Base-by-base conservation (phyloP, 2,888 invertebrate species). In the Argynnis bischoffii region DNA sequence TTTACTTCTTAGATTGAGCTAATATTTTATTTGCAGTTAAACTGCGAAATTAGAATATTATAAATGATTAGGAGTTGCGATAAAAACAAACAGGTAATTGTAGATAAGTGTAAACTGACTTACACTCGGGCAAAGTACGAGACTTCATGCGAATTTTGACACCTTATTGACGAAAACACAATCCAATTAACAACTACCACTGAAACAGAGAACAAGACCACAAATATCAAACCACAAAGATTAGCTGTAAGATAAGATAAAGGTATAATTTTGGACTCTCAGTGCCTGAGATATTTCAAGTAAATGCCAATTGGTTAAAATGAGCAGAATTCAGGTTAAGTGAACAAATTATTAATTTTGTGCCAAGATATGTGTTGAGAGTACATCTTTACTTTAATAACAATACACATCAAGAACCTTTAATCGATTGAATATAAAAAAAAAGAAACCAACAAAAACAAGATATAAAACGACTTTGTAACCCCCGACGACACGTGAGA, bases 101-200 rank as follows among this genome's bases (percentile, higher is more conserved):
- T 41, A 56, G 4, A 8, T n/a, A 60, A 69, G 68, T 72, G 66
- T 70, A 74, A 74, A 69, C 72, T 64, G 57, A 60, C 64, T 31
- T 59, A 48, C 47, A 55, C 68, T 69, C 72, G 66, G 54, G 67
- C 61, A 53, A 69, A 63, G 63, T 65, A 72, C 71, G 70, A 72
- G 73, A 72, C 55, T 31, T 47, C 75, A 75, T 75, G 75, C 75
- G 72, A 74, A 75, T 75, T 75, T 75, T 69, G 72, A 66, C 63
- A 66, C 61, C 72, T 59, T 69, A 67, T 15, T 51, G 16, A 64
- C 55, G 72, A 54, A 63, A 54, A 67, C 64, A 70, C 69, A 70
- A 54, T 64, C 53, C 53, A 56, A 61, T 64, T 53, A 41, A 57
- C 53, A 67, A 53, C 65, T 68, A 63, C 55, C 55, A 59, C 61